Evolutionary conservation across 2,113 vertebrate genomes (phyloP).

Genomic region (Oreochromis aureus): DNA sequence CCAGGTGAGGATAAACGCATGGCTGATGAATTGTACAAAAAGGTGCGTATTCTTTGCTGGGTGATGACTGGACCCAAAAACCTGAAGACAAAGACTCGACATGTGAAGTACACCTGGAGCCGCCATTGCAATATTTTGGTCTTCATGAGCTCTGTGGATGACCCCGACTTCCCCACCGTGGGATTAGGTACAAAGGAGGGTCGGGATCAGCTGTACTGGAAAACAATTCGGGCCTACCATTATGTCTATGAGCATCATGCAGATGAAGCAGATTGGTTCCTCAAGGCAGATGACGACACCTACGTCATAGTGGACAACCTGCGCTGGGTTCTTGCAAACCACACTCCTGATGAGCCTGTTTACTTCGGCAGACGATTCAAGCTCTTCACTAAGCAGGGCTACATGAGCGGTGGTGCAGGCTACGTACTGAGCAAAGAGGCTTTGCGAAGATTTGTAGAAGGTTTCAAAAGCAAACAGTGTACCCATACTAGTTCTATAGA

Average conservation of each 20-base stretch:
- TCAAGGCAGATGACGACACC: constrained; percentile 77
- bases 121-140: constrained; percentile 70
- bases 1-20: constrained; percentile 68
- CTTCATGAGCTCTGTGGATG: constrained; percentile 73
- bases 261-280: constrained; percentile 74
- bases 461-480: constrained; percentile 64
- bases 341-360: constrained; percentile 63
- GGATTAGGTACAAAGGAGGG: constrained; percentile 71
- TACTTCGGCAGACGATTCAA: constrained; percentile 77
- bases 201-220: constrained; percentile 76
- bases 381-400: constrained; percentile 76
- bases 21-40: constrained; percentile 65
- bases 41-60: constrained; percentile 77
- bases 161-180: constrained; percentile 65
- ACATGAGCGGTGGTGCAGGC: constrained; percentile 78
- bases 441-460: constrained; percentile 62
- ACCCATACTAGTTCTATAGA: constrained; percentile 68
- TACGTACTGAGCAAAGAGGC: constrained; percentile 76
- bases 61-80: constrained; percentile 71
- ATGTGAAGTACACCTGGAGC: constrained; percentile 71
- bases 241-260: constrained; percentile 71
- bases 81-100: constrained; percentile 67
- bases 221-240: constrained; percentile 75
- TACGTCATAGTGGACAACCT: constrained; percentile 76
- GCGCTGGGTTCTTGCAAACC: constrained; percentile 69